These are phyloP conservation scores for Hybos culiciformis DNA, from an alignment of 2,888 invertebrate genomes.

Conservation along the genomic window DNA sequence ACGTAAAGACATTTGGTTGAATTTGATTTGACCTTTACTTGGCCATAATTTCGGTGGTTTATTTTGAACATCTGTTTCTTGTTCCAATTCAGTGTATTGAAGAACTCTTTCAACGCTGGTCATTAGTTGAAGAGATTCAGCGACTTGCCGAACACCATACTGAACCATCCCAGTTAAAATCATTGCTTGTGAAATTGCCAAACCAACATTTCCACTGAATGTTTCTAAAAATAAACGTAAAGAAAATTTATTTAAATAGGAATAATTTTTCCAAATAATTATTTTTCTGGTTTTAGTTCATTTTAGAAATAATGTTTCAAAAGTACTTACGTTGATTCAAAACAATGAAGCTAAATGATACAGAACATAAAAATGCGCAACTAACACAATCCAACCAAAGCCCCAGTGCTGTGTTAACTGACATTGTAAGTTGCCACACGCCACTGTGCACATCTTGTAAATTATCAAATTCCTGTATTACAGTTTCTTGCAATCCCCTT, in stretches of 20 bases:
- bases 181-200: slow-evolving; percentile 54
- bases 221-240: slow-evolving; percentile 21
- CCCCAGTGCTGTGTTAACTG: slow-evolving; percentile 47
- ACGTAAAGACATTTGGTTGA: slow-evolving; percentile 43
- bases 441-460: slow-evolving; percentile 45
- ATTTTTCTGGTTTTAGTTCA: neutral
- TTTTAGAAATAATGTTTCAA: neutral
- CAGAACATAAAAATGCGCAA: slow-evolving; percentile 47
- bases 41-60: slow-evolving; percentile 56
- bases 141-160: slow-evolving; percentile 56
- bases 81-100: slow-evolving; percentile 54
- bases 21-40: slow-evolving; percentile 42
- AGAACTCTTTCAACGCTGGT: slow-evolving; percentile 60
- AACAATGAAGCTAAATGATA: slow-evolving; percentile 50
- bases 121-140: slow-evolving; percentile 55
- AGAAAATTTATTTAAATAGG: neutral
- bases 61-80: slow-evolving; percentile 37
- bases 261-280: neutral
- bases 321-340: slow-evolving; percentile 41
- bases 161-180: slow-evolving; percentile 57
- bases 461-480: slow-evolving; percentile 60
- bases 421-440: slow-evolving; percentile 33
- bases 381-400: slow-evolving; percentile 60
- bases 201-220: slow-evolving; percentile 55
- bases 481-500: slow-evolving; percentile 52